phyloP scores from a whole-genome alignment of 2,888 invertebrate genomes.

The Diabrotica balteata region DNA sequence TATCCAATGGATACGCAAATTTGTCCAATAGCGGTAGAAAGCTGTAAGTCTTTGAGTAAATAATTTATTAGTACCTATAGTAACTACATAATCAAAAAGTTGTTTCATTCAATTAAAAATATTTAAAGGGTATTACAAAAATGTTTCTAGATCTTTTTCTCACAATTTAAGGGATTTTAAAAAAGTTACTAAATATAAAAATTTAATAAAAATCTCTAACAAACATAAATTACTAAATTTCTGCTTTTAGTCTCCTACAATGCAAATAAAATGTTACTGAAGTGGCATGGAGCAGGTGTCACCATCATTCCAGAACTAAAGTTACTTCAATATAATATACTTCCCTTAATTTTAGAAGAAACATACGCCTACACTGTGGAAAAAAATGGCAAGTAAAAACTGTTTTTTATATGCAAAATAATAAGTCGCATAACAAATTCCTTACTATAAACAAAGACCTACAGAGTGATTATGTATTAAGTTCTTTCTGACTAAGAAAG shows the following conservation, averaged over 20 bases:
- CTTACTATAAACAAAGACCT: not conserved
- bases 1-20: constrained; percentile 89
- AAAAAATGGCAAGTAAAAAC: constrained; percentile 69
- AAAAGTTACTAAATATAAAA: too few relatives aligned
- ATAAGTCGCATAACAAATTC: not conserved
- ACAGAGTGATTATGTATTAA: too few relatives aligned
- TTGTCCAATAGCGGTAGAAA: constrained; percentile 83
- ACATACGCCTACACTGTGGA: constrained; percentile 77
- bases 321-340: constrained; percentile 79
- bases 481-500: too few relatives aligned
- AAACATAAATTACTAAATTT: constrained; percentile 5
- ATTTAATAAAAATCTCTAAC: too few relatives aligned
- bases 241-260: constrained; percentile 76
- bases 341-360: constrained; percentile 75
- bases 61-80: too few relatives aligned
- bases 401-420: not conserved
- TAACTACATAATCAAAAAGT: too few relatives aligned
- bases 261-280: constrained; percentile 76
- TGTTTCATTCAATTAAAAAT: too few relatives aligned
- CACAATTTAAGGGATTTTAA: too few relatives aligned
- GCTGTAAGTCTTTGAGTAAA: constrained; percentile 70
- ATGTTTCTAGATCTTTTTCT: too few relatives aligned
- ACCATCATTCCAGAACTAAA: constrained; percentile 82
- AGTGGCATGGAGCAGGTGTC: constrained; percentile 78
- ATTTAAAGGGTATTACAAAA: not conserved